Evolutionary conservation across 2,888 invertebrate genomes (phyloP).

Genomic region (Lithosia quadra): DNA sequence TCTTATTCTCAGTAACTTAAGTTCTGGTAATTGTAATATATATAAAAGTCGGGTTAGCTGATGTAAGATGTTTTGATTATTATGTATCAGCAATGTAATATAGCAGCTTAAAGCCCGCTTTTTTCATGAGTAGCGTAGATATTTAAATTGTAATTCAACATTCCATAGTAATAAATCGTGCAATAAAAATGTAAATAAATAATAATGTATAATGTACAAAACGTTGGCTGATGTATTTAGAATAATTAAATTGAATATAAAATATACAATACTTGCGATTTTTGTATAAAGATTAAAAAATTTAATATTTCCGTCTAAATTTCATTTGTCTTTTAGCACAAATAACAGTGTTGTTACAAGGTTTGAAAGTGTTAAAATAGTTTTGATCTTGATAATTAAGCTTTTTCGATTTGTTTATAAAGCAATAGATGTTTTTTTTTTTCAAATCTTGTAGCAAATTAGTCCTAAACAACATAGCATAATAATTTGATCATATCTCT

Average conservation of each 20-base stretch:
- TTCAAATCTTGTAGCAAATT: slow-evolving; percentile 21
- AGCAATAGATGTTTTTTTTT: not conserved
- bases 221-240: slow-evolving; percentile 40
- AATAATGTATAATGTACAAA: slow-evolving; percentile 54
- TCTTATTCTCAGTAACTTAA: slow-evolving; percentile 56
- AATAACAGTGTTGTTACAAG: slow-evolving; percentile 25
- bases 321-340: slow-evolving; percentile 41
- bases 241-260: slow-evolving; percentile 20
- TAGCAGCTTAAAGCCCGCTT: slow-evolving; percentile 33
- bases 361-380: slow-evolving; percentile 9
- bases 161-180: slow-evolving; percentile 81
- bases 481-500: slow-evolving; percentile 62
- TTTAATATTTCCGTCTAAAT: slow-evolving; percentile 28
- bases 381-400: slow-evolving; percentile 3
- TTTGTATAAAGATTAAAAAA: slow-evolving; percentile 35
- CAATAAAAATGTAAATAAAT: slow-evolving; percentile 59
- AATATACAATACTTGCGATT: slow-evolving; percentile 29
- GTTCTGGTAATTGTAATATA: slow-evolving; percentile 23
- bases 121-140: slow-evolving; percentile 45
- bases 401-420: slow-evolving; percentile 1
- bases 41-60: slow-evolving; percentile 23
- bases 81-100: slow-evolving; percentile 36
- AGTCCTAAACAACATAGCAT: slow-evolving; percentile 29
- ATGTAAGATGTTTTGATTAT: slow-evolving; percentile 1
- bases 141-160: slow-evolving; percentile 67